These are phyloP conservation scores for Temnopleurus reevesii DNA, from an alignment of 53 echinoderm and acorn worm species.

Conservation along the genomic window DNA sequence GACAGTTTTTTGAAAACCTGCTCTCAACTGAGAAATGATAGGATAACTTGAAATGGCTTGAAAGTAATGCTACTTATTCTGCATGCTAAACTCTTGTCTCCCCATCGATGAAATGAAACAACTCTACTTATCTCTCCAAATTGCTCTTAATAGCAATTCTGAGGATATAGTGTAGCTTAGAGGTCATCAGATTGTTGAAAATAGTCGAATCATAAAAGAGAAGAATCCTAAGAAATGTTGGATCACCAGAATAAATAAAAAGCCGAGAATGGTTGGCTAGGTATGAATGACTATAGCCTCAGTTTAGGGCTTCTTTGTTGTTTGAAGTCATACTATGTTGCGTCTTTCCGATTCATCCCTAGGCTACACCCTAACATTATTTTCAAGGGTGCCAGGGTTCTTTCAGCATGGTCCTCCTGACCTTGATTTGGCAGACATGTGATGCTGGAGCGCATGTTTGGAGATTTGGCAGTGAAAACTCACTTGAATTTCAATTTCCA, in stretches of 20 bases:
- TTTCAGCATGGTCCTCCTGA: too few species aligned
- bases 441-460: too few species aligned
- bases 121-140: background rate
- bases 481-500: too few species aligned
- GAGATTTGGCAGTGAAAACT: too few species aligned
- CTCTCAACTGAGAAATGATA: too few species aligned
- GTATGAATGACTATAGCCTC: background rate
- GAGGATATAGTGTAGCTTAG: background rate
- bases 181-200: background rate
- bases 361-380: background rate
- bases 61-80: too few species aligned
- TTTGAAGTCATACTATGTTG: background rate
- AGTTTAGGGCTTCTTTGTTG: background rate
- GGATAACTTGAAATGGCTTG: too few species aligned
- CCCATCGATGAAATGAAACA: background rate
- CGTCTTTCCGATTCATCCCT: background rate
- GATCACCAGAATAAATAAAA: background rate
- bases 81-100: background rate
- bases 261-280: background rate
- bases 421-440: too few species aligned
- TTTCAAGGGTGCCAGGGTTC: background rate
- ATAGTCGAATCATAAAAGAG: background rate
- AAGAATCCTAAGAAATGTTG: background rate
- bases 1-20: too few species aligned
- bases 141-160: background rate